Evolutionary conservation across 2,888 invertebrate genomes (phyloP).

Genomic region (Volucella bombylans): DNA sequence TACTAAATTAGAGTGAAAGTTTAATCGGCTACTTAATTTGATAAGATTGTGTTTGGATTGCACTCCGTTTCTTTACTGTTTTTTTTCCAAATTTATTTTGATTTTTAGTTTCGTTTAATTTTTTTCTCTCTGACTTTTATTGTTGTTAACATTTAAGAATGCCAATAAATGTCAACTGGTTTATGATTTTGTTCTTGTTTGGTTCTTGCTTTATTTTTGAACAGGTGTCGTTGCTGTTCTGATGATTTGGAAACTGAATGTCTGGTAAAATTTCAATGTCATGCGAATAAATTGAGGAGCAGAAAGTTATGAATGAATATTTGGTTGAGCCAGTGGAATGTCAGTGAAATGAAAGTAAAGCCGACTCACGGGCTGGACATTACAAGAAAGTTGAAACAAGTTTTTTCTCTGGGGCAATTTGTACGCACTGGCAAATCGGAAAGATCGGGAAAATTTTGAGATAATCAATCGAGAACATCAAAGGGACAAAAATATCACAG

Average conservation of each 20-base stretch:
- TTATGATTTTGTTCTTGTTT: no score
- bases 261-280: constrained; percentile 47
- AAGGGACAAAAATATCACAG: no score
- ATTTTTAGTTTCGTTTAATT: constrained; percentile 18
- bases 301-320: constrained; percentile 16
- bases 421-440: no score
- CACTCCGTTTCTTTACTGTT: neutral
- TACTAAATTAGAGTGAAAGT: constrained; percentile 69
- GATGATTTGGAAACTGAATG: constrained; percentile 10
- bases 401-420: no score
- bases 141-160: no score
- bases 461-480: no score
- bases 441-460: no score
- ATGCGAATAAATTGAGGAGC: constrained; percentile 25
- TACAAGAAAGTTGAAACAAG: no score
- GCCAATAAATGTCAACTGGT: neutral
- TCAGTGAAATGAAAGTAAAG: no score
- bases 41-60: constrained; percentile 2
- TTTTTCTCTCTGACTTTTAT: neutral
- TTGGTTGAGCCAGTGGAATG: no score
- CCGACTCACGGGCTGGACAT: no score
- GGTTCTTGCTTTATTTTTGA: neutral
- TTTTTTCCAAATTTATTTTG: constrained; percentile 25
- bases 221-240: neutral
- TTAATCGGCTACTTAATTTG: constrained; percentile 38